Evolutionary conservation across 2,888 invertebrate genomes (phyloP).

Genomic region (Andrena hattorfiana): DNA sequence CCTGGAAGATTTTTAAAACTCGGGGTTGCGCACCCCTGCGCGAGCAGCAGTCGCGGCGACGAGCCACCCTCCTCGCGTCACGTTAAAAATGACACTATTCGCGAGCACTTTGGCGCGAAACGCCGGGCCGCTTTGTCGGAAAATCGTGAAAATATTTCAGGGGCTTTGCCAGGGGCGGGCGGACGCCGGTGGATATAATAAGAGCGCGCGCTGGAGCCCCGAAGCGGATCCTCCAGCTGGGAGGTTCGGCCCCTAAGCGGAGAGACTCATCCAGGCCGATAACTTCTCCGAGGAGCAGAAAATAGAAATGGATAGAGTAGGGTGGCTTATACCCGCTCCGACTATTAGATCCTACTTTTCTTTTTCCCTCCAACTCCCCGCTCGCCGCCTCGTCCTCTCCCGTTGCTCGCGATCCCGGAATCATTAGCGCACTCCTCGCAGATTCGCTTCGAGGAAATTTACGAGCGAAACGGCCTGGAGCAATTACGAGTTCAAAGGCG

Average conservation of each 20-base stretch:
- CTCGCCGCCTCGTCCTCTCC: background rate
- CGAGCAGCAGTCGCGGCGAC: conserved; percentile 1
- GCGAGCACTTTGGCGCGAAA: conserved; percentile 79
- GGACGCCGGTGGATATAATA: conserved; percentile 75
- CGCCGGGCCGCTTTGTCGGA: conserved; percentile 78
- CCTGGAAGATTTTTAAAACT: too few relatives aligned
- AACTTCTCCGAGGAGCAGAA: conserved; percentile 69
- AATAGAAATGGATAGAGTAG: conserved; percentile 78
- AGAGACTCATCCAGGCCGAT: conserved; percentile 59
- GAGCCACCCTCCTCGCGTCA: conserved; percentile 45
- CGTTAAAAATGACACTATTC: conserved; percentile 81
- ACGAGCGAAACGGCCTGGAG: conserved; percentile 23
- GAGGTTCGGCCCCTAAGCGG: conserved; percentile 33
- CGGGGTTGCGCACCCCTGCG: conserved; percentile 35
- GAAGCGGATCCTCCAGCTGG: conserved; percentile 3
- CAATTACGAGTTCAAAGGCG: conserved; percentile 38
- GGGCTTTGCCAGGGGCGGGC: conserved; percentile 68
- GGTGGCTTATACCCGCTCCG: conserved; percentile 39
- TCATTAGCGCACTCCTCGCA: conserved; percentile 42
- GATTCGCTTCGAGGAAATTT: conserved; percentile 33
- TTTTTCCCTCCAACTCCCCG: conserved; percentile 8
- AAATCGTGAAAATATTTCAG: conserved; percentile 81
- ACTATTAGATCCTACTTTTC: conserved; percentile 17
- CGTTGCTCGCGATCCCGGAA: conserved; percentile 21
- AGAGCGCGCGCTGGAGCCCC: conserved; percentile 31